Conservation (phyloP, 2,888 invertebrate genomes). For the Blastobasis adustella region DNA sequence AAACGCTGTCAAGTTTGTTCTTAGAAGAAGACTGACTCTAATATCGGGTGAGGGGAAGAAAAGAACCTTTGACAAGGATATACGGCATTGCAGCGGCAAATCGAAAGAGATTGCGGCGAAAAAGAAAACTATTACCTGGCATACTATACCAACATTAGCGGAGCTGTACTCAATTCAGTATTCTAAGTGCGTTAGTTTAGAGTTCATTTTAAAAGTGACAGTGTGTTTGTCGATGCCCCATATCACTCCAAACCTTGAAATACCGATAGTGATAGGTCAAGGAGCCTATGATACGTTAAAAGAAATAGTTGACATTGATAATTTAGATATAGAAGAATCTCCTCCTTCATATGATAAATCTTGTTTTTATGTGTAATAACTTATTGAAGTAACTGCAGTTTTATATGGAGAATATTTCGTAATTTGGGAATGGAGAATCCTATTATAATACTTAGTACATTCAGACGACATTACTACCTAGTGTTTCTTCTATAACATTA, state of each 20-base stretch:
- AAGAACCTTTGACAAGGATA: not conserved
- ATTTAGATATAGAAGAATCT: not conserved
- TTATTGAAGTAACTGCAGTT: too few species aligned
- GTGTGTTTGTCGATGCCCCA: constrained; percentile 22
- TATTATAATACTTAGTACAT: too few species aligned
- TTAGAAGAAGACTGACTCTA: constrained; percentile 14
- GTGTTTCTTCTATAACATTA: too few species aligned
- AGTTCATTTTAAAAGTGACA: constrained; percentile 21
- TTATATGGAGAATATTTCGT: too few species aligned
- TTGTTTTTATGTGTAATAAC: too few species aligned
- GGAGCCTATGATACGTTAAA: not conserved
- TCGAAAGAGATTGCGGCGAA: constrained; percentile 12
- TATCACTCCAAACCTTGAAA: constrained; percentile 15
- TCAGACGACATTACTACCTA: too few species aligned
- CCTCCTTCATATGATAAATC: not conserved
- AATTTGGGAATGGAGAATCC: too few species aligned
- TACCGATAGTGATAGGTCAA: constrained; percentile 26
- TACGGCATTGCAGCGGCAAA: constrained; percentile 11
- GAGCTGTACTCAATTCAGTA: constrained; percentile 23
- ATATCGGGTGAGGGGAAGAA: constrained; percentile 13
- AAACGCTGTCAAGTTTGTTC: constrained; percentile 14
- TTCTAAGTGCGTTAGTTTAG: constrained; percentile 17
- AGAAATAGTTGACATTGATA: not conserved
- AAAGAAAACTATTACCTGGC: constrained; percentile 11
- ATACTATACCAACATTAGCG: constrained; percentile 13